phyloP scores from a whole-genome alignment of 2,113 vertebrate species.

The Crotalus horridus region DNA sequence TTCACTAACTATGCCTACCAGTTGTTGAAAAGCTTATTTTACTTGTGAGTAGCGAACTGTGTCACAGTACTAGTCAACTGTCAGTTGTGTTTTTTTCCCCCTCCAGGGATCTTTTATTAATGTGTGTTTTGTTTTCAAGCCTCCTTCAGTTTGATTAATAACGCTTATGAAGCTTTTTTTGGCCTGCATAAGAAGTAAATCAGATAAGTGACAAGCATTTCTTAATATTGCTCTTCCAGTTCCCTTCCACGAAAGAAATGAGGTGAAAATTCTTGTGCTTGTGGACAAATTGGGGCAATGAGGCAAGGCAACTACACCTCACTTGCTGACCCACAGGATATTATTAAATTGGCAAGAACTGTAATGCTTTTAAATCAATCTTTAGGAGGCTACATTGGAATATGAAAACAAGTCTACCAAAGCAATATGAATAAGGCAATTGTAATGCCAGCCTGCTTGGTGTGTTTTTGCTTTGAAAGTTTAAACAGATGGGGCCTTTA shows the following conservation, averaged over 20 bases:
- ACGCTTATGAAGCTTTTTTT: conserved; percentile 41
- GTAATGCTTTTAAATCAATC: not conserved
- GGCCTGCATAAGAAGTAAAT: conserved; percentile 14
- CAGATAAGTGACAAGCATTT: conserved; percentile 44
- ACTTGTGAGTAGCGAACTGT: conserved; percentile 7
- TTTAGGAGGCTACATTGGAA: not conserved
- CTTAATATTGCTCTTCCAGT: conserved; percentile 10
- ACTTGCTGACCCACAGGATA: not conserved
- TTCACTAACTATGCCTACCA: conserved; percentile 20
- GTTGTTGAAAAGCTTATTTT: conserved; percentile 31
- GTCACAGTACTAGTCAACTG: conserved; percentile 33
- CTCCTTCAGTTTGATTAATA: conserved; percentile 64
- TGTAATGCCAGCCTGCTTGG: not conserved
- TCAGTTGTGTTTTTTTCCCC: conserved; percentile 41
- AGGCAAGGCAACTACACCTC: not conserved
- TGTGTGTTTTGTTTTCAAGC: conserved; percentile 52
- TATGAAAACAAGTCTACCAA: not conserved
- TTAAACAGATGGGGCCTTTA: not conserved
- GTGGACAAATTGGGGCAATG: conserved; percentile 49
- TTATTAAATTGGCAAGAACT: not conserved
- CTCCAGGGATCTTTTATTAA: conserved; percentile 51
- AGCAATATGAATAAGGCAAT: not conserved
- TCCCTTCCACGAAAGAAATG: conserved; percentile 8
- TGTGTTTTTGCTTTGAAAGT: not conserved
- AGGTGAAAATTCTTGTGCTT: conserved; percentile 38